Evolutionary conservation across 2,113 vertebrate genomes (phyloP), one percentile per base, ranked within the genome.

Genomic region (Uria lomvia): DNA sequence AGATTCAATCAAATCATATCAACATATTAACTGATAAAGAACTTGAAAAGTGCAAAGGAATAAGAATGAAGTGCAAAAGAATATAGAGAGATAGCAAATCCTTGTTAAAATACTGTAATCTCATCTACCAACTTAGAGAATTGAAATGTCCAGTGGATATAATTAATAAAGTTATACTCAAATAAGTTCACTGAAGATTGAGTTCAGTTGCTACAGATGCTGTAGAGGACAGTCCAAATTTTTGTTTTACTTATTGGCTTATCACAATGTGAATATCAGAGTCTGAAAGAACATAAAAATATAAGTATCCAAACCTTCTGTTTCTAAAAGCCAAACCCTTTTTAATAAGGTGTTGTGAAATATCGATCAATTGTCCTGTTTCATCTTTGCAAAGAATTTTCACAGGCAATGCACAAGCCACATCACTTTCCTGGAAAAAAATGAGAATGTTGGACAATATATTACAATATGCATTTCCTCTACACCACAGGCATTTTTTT

Each of bases 321-420:
- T 98, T 97, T 93, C 97, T 98, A 63, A 99, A 98, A 49, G 99
- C 99, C 87, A 99, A 98, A 53, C 99, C 99, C 93, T 98, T 97
- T 53, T 96, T 97, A 96, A 98, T 91, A 85, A 99, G 98, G 65
- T 98, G 98, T 86, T 99, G 98, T 45, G 99, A 98, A 62, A 99
- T 90, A 96, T 98, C 99, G 74, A 98, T 90, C 10, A 94, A 88
- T 76, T 98, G 95, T 90, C 98, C 98, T 52, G 88, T 97, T 95
- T 96, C 97, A 96, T 98, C 98, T 91, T 95, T 98, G 95, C 95
- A 98, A 93, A 97, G 96, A 85, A 99, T 97, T 92, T 97, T 98
- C 91, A 99, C 98, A 42, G 98, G 98, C 42, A 99, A 82, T 4
- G 98, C 98, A 92, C 83, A 96, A 47, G 81, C 43, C 45, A 76